Evolutionary conservation across 2,113 vertebrate species (phyloP), one percentile per base, ranked within the genome.

Genomic region (Megaceryle torquata): DNA sequence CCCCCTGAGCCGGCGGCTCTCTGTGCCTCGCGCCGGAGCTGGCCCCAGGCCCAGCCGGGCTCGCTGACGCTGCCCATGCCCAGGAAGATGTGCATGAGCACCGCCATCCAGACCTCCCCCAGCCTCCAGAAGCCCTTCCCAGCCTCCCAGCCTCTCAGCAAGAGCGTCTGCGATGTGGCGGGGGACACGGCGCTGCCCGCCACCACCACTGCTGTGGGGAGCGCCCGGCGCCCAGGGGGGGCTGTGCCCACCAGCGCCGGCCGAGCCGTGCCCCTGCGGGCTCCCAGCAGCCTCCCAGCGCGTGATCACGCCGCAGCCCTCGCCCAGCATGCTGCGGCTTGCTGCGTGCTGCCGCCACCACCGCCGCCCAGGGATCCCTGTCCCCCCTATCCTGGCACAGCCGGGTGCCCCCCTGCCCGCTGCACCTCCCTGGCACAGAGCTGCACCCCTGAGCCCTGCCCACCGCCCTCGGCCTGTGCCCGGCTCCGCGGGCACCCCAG

Each of bases 21-120:
- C 88, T 79, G 94, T 89, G 90, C 92, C 90, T 93, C 94, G 86
- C 97, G n/a, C 96, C 97, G 97, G 76, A 97, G 97, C 96, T 98
- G 98, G 98, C 96, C 95, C 51, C 98, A 97, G 44, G 97, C 98
- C 2, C 96, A 98, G 95, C 96, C 96, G 7, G 97, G 98, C 96
- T 98, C 98, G 24, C 89, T 98, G 89, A 98, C 98, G 31, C 98
- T 98, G 96, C 98, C 98, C 80, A 97, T 98, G 93, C 97, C 98
- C 72, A 94, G 97, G 57, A 98, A 76, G 94, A 65, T 88, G 56
- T 98, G 98, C 97, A 98, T 97, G 96, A 98, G 98, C 98, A 98
- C 98, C 44, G 98, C 98, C 96, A 99, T 98, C 93, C 98, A 99
- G 93, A 98, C 98, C 65, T 99, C 98, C 17, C 98, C 98, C 82